Evolutionary conservation across 2,113 vertebrate species (phyloP).

Genomic region (Piaya cayana): DNA sequence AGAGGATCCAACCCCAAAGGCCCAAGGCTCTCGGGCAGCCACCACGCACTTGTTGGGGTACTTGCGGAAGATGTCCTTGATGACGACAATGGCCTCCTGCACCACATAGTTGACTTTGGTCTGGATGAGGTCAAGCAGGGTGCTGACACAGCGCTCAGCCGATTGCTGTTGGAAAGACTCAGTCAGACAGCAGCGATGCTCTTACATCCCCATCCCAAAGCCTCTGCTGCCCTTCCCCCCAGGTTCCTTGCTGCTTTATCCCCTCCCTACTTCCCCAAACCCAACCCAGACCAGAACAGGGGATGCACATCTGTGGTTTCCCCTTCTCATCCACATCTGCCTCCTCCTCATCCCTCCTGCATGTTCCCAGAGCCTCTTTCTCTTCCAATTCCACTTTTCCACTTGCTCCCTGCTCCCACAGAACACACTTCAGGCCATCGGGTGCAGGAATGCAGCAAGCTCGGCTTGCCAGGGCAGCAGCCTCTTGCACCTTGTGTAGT

Average conservation of each 20-base stretch:
- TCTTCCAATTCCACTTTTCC: too few species aligned
- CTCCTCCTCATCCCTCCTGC: not conserved
- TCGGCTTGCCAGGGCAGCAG: not conserved
- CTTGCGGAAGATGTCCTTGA: slow-evolving; percentile 99
- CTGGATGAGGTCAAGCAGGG: slow-evolving; percentile 94
- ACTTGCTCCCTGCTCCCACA: not conserved
- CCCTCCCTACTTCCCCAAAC: accelerated
- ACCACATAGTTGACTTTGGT: slow-evolving; percentile 99
- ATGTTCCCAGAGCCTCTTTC: not conserved
- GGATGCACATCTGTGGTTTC: accelerated
- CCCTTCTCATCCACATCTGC: not conserved
- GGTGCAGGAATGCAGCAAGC: not conserved
- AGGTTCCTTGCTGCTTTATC: not conserved
- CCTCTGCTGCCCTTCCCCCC: not conserved
- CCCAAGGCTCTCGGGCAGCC: not conserved
- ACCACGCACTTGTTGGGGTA: slow-evolving; percentile 96
- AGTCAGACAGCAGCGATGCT: not conserved
- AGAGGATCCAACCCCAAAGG: accelerated
- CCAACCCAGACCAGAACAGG: accelerated
- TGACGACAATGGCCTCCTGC: slow-evolving; percentile 97
- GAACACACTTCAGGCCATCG: not conserved
- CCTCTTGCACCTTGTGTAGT: not conserved
- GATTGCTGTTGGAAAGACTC: slow-evolving; percentile 83
- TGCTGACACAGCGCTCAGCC: slow-evolving; percentile 95
- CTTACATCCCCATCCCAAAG: not conserved